Percentiles rank a stretch among this genome's conserved stretches.
These are phyloP conservation scores for Ectemnius cavifrons DNA, from an alignment of 2,888 invertebrate genomes.

Conservation along the genomic window DNA sequence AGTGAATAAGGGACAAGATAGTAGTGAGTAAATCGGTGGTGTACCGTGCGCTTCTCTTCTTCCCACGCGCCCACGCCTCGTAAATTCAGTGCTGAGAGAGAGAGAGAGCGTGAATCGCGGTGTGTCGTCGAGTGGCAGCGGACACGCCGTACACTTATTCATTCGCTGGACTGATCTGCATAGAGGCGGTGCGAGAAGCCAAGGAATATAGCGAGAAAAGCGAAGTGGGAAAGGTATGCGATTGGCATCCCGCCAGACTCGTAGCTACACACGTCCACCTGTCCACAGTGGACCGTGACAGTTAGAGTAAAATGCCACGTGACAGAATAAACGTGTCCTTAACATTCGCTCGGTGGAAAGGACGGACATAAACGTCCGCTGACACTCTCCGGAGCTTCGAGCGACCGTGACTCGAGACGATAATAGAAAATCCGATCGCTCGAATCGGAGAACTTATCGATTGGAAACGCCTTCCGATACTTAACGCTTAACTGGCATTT, in stretches of 20 bases:
- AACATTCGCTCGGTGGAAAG: conserved; percentile 24
- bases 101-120: no score
- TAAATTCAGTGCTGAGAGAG: conserved; percentile 27
- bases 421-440: conserved; percentile 33
- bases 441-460: not conserved
- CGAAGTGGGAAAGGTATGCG: conserved; percentile 49
- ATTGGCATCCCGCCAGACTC: conserved; percentile 47
- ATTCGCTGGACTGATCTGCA: conserved; percentile 33
- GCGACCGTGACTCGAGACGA: conserved; percentile 22
- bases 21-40: no score
- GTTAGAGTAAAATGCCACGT: conserved; percentile 51
- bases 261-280: conserved; percentile 38
- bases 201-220: conserved; percentile 35
- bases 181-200: conserved; percentile 8
- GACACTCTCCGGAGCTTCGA: conserved; percentile 37
- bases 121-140: conserved; percentile 7
- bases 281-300: conserved; percentile 39
- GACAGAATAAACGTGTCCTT: conserved; percentile 51
- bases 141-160: conserved; percentile 21
- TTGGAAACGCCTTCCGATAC: no score
- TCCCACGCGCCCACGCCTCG: conserved; percentile 56
- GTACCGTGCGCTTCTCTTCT: conserved; percentile 12
- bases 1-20: no score
- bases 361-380: conserved; percentile 32
- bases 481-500: no score